A percentile compares a stretch with the other conserved stretches of the same genome.
These are phyloP conservation scores for Ibidorhyncha struthersii DNA, from an alignment of 2,113 vertebrate genomes.

Conservation along the genomic window DNA sequence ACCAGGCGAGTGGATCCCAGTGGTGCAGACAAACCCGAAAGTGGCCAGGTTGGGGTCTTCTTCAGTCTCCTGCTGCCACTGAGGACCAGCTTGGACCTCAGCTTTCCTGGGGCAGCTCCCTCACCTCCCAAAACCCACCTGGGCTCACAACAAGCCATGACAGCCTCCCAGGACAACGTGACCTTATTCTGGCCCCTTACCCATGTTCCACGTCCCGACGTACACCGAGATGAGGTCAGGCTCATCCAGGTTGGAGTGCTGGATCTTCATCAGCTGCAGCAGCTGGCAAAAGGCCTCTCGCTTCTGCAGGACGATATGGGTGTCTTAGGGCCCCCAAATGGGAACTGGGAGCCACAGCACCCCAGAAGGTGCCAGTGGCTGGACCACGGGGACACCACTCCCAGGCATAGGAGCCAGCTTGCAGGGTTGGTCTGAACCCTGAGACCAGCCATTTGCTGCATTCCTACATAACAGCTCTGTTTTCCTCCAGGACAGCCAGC, in stretches of 20 bases:
- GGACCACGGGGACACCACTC: not conserved
- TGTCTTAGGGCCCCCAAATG: not conserved
- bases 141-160: rapidly evolving
- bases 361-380: not conserved
- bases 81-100: not conserved
- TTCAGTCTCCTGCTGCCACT: not conserved
- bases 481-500: rapidly evolving
- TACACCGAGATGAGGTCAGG: slow-evolving; percentile 86
- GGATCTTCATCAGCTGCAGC: slow-evolving; percentile 84
- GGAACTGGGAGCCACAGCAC: not conserved
- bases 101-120: not conserved
- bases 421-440: not conserved
- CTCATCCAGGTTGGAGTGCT: slow-evolving; percentile 77
- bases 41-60: rapidly evolving
- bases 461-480: rapidly evolving
- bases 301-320: slow-evolving; percentile 56
- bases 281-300: slow-evolving; percentile 86
- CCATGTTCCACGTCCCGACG: slow-evolving; percentile 90
- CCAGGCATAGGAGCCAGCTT: rapidly evolving
- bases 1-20: rapidly evolving
- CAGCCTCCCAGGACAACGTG: not conserved
- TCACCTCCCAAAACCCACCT: not conserved
- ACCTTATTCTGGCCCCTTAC: slow-evolving; percentile 58
- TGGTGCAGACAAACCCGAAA: not conserved
- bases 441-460: not conserved